Evolutionary conservation across 2,888 invertebrate species (phyloP).

Genomic region (Branchellion lobata): DNA sequence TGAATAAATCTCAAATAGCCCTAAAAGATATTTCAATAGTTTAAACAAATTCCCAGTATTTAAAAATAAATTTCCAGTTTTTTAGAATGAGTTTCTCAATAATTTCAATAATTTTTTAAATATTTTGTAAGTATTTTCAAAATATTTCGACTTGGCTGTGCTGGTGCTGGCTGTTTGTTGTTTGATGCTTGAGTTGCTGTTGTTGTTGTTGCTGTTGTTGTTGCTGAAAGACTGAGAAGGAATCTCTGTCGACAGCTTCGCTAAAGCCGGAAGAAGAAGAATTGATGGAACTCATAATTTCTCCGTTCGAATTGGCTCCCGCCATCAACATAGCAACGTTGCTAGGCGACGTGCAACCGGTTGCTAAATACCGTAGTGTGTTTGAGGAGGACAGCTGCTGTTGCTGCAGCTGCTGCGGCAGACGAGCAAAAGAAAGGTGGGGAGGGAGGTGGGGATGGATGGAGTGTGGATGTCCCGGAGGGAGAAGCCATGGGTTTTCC

Average conservation of each 20-base stretch:
- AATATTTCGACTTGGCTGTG: background rate
- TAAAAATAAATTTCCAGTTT: no score
- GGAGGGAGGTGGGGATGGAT: conserved; percentile 2
- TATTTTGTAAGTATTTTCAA: no score
- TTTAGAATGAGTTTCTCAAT: no score
- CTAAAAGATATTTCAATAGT: no score
- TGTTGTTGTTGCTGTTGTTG: conserved; percentile 23
- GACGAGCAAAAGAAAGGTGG: conserved; percentile 43
- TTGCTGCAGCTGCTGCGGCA: conserved; percentile 36
- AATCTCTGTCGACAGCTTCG: background rate
- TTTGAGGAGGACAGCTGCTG: conserved; percentile 23
- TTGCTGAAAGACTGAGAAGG: conserved; percentile 9
- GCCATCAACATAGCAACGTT: conserved; percentile 20
- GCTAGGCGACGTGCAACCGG: conserved; percentile 38
- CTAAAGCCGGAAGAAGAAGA: background rate
- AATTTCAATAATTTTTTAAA: no score
- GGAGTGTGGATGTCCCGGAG: background rate
- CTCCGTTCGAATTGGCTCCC: background rate
- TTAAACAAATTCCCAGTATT: no score
- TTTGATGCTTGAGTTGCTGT: background rate
- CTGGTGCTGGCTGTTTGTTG: background rate
- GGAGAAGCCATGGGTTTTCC: conserved; percentile 19
- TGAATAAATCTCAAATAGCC: no score
- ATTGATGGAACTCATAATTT: background rate
- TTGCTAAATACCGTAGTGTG: conserved; percentile 4